Percentiles rank a stretch among this genome's conserved stretches.
Evolutionary conservation across 2,888 invertebrate species (phyloP).

Genomic region (Aphodius sticticus): DNA sequence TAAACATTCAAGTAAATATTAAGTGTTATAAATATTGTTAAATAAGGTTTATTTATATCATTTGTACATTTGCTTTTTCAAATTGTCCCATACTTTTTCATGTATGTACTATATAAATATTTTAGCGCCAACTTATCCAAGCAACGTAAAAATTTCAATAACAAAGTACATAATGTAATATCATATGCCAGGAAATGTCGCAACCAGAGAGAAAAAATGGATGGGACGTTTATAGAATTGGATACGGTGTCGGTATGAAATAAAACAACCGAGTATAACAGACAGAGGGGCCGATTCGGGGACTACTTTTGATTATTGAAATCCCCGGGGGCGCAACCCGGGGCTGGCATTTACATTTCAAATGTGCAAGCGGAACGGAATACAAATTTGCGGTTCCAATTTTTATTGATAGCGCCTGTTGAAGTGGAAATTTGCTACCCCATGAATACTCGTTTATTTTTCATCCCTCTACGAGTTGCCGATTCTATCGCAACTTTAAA

Average conservation of each 20-base stretch:
- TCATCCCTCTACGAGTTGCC: background rate
- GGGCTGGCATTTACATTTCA: slow-evolving; percentile 20
- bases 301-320: slow-evolving; percentile 25
- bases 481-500: background rate
- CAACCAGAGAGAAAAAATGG: background rate
- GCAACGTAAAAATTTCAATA: background rate
- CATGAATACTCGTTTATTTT: background rate
- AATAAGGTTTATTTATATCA: too few relatives aligned
- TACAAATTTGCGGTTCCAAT: slow-evolving; percentile 23
- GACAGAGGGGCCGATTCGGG: background rate
- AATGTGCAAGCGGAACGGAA: slow-evolving; percentile 18
- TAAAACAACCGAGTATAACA: background rate
- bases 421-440: background rate
- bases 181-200: background rate
- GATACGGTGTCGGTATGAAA: background rate
- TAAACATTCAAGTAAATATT: too few relatives aligned
- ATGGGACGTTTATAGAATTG: background rate
- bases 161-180: background rate
- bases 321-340: slow-evolving; percentile 8
- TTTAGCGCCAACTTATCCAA: background rate
- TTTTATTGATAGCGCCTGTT: slow-evolving; percentile 20
- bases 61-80: too few relatives aligned
- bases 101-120: too few relatives aligned
- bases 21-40: too few relatives aligned
- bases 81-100: too few relatives aligned